Conservation (phyloP, 2,113 vertebrate species). For the Phalacrocorax brasilianus region DNA sequence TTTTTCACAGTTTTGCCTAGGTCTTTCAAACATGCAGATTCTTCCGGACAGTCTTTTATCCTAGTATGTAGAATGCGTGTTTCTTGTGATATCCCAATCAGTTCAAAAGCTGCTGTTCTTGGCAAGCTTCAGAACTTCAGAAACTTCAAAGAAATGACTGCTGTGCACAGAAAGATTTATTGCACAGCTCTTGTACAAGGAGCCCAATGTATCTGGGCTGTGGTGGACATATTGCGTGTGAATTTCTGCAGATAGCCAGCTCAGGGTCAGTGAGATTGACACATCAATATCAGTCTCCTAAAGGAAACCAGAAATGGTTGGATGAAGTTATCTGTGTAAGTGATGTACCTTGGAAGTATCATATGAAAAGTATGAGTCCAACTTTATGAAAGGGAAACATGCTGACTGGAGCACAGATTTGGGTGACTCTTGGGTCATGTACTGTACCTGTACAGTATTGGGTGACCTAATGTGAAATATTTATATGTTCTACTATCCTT, state of each 20-base stretch:
- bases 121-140: background rate
- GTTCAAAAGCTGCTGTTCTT: background rate
- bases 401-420: background rate
- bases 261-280: background rate
- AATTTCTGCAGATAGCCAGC: background rate
- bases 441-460: background rate
- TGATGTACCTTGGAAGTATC: background rate
- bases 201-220: background rate
- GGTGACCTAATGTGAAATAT: background rate
- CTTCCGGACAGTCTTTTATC: background rate
- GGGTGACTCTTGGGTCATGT: background rate
- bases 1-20: background rate
- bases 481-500: background rate
- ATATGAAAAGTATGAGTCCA: background rate
- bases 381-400: background rate
- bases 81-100: background rate
- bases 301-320: background rate
- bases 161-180: background rate
- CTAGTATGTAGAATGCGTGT: background rate
- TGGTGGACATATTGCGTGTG: background rate
- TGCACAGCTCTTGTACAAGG: background rate
- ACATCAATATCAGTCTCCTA: no score
- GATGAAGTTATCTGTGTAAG: background rate
- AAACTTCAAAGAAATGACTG: background rate
- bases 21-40: background rate